Percentiles rank a stretch among this genome's conserved stretches.
phyloP scores from a whole-genome alignment of 2,888 invertebrate species.

The Dysmachus trigonus region DNA sequence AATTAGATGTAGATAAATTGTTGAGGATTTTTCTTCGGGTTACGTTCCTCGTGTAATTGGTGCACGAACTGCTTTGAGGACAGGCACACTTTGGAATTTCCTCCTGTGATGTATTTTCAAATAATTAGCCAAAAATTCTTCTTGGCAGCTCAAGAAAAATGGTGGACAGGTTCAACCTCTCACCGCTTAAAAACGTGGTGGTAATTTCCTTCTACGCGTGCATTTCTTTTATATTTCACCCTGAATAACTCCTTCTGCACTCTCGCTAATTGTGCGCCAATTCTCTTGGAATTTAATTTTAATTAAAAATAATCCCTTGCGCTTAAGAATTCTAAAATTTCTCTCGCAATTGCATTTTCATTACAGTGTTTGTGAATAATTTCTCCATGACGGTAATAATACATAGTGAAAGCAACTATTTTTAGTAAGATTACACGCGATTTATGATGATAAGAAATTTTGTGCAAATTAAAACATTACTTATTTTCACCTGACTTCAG shows the following conservation, averaged over 20 bases:
- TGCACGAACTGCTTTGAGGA: not conserved
- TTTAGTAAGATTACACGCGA: no score
- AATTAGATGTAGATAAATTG: not conserved
- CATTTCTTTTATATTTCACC: not conserved
- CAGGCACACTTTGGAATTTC: not conserved
- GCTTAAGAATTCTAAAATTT: no score
- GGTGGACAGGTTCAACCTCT: no score
- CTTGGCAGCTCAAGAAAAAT: not conserved
- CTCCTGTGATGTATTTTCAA: not conserved
- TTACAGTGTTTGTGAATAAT: no score
- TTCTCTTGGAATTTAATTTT: not conserved
- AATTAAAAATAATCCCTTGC: not conserved
- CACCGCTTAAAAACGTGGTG: no score
- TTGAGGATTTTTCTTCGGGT: not conserved
- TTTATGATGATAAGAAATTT: no score
- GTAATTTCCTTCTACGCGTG: no score
- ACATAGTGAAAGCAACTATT: no score
- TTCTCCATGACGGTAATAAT: no score
- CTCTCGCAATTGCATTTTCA: no score
- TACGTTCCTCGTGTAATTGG: not conserved
- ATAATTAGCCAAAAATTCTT: not conserved
- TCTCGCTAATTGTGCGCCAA: not conserved
- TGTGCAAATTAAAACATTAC: no score
- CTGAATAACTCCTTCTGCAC: not conserved
- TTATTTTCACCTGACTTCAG: no score